Conservation (phyloP, 2,113 vertebrate genomes). For the Varanus salvator region DNA sequence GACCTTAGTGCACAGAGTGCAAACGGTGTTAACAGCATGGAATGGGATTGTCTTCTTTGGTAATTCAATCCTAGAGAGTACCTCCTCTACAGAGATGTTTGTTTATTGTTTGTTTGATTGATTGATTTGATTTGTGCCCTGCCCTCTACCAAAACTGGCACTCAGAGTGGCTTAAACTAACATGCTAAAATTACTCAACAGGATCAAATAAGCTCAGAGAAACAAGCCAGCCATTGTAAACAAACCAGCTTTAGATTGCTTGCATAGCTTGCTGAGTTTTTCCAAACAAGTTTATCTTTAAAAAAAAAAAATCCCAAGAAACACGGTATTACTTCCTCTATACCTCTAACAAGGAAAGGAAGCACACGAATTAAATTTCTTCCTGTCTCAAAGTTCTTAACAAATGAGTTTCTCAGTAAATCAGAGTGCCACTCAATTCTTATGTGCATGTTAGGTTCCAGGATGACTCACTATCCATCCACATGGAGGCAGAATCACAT, state of each 20-base stretch:
- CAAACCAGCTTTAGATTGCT: neutral
- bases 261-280: neutral
- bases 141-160: too few relatives aligned
- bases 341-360: neutral
- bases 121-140: too few relatives aligned
- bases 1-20: neutral
- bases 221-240: neutral
- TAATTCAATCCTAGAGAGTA: neutral
- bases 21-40: neutral
- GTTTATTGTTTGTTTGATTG: too few relatives aligned
- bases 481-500: neutral
- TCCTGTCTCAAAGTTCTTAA: neutral
- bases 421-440: neutral
- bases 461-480: neutral
- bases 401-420: neutral
- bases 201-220: neutral
- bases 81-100: neutral
- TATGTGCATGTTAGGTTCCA: neutral
- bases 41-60: neutral
- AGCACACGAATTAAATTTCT: neutral
- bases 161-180: neutral
- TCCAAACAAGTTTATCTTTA: neutral
- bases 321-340: neutral
- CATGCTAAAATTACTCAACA: neutral
- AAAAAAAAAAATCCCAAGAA: neutral